Evolutionary conservation across 2,797 vertebrate species (phyloP).

Genomic region (Acanthis flammea): DNA sequence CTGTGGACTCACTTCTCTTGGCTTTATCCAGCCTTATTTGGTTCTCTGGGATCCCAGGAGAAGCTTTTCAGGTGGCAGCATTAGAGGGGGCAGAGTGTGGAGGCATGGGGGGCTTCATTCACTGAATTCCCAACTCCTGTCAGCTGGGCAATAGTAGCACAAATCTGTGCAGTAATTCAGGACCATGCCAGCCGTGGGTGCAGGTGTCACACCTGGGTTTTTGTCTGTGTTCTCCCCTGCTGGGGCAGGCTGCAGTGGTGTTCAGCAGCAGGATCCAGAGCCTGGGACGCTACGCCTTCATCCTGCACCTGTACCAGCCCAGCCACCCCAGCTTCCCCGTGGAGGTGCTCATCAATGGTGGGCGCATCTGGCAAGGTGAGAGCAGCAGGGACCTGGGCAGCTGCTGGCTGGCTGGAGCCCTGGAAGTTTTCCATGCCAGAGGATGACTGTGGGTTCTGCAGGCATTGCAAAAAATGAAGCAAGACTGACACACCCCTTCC

Average conservation of each 20-base stretch:
- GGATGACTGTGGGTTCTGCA: neutral
- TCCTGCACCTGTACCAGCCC: conserved; percentile 93
- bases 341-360: conserved; percentile 86
- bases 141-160: neutral
- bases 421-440: neutral
- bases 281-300: conserved; percentile 89
- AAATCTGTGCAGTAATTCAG: neutral
- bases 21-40: neutral
- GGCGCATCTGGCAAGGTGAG: conserved; percentile 93
- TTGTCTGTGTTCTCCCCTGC: neutral
- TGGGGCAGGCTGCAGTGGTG: conserved; percentile 82
- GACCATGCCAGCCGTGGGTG: neutral
- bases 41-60: neutral
- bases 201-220: accelerated
- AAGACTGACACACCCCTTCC: neutral
- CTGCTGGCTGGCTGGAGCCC: neutral
- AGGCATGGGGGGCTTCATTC: neutral
- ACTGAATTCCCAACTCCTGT: neutral
- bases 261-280: conserved; percentile 82
- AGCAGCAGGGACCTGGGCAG: accelerated
- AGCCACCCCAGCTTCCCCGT: conserved; percentile 82
- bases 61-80: neutral
- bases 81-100: neutral
- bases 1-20: neutral
- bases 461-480: neutral